phyloP scores from a whole-genome alignment of 2,888 invertebrate genomes.

The Heteromyza rotundicornis region DNA sequence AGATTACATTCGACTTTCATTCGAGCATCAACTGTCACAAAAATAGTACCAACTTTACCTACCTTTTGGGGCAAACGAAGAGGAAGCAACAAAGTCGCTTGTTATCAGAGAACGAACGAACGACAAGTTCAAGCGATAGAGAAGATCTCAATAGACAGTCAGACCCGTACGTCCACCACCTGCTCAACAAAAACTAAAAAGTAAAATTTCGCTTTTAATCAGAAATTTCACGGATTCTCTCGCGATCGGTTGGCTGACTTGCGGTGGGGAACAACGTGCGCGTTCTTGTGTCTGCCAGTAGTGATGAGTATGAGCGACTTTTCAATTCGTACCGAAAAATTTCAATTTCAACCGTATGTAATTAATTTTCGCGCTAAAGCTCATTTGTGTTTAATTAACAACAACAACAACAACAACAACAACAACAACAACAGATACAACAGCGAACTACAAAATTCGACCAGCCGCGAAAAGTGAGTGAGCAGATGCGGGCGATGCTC shows the following conservation, averaged over 20 bases:
- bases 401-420: constrained; percentile 36
- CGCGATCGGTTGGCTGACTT: background rate
- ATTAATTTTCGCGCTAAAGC: constrained; percentile 47
- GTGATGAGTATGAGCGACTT: background rate
- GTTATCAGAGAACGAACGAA: too few relatives aligned
- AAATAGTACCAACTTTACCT: too few relatives aligned
- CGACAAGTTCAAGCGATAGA: too few relatives aligned
- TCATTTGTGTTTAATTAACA: constrained; percentile 21
- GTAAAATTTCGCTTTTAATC: too few relatives aligned
- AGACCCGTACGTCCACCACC: too few relatives aligned
- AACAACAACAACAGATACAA: constrained; percentile 3
- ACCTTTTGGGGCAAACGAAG: too few relatives aligned
- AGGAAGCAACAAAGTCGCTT: too few relatives aligned
- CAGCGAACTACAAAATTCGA: too few relatives aligned
- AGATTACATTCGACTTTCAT: too few relatives aligned
- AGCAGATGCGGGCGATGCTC: background rate
- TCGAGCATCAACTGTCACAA: background rate
- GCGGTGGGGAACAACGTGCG: background rate
- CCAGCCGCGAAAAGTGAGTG: background rate
- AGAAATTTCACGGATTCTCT: background rate
- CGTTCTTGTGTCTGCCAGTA: background rate
- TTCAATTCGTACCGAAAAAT: background rate
- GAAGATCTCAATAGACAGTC: too few relatives aligned
- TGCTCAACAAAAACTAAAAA: too few relatives aligned
- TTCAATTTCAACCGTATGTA: constrained; percentile 45